Conservation (phyloP, 2,888 invertebrate species). For the Dendrolimus houi region DNA sequence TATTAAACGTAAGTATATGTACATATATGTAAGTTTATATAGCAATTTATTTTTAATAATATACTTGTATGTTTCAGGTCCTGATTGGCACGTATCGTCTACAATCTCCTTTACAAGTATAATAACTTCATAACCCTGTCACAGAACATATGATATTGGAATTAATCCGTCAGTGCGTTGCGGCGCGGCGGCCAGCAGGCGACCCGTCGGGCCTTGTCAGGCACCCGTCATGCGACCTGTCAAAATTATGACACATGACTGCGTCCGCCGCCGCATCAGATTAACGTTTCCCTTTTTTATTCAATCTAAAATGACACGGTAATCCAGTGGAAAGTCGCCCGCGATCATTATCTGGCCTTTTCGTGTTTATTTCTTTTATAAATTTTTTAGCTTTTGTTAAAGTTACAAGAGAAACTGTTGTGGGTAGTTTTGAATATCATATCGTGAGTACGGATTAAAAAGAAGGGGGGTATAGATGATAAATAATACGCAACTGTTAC, state of each 20-base stretch:
- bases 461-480: no score
- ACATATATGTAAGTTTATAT: no score
- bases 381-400: no score
- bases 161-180: not conserved
- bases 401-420: no score
- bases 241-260: constrained; percentile 68
- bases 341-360: not conserved
- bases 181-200: constrained; percentile 15
- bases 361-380: no score
- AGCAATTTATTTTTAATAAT: no score
- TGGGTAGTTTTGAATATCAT: no score
- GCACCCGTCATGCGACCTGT: constrained; percentile 52
- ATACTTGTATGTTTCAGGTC: no score
- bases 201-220: constrained; percentile 38
- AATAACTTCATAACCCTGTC: not conserved
- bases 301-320: not conserved
- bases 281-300: not conserved
- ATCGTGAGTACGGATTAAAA: no score
- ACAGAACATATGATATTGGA: not conserved
- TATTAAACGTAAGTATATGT: no score
- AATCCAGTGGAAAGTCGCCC: not conserved
- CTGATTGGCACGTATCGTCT: no score
- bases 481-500: no score
- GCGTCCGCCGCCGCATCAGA: constrained; percentile 48
- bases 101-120: not conserved